Percentiles rank a stretch among this genome's conserved stretches.
These are phyloP conservation scores for Xiphydria camelus DNA, from an alignment of 2,888 invertebrate genomes.

Conservation along the genomic window DNA sequence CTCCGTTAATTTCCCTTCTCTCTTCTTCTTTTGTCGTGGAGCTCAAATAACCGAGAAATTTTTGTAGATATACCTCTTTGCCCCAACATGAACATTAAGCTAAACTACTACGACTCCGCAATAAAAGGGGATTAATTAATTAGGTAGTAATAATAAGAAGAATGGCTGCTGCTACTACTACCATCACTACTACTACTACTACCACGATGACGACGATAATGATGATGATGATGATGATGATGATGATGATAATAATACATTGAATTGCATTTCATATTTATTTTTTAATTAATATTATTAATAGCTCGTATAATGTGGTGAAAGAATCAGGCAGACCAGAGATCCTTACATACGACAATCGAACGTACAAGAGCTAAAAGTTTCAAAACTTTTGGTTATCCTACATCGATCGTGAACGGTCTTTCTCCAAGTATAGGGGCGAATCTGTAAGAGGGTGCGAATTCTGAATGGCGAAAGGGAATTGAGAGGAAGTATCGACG, in stretches of 20 bases:
- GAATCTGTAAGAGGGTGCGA: too few relatives aligned
- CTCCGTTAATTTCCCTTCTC: neutral
- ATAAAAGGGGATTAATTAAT: slow-evolving; percentile 7
- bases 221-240: too few relatives aligned
- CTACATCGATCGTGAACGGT: too few relatives aligned
- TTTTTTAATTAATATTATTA: slow-evolving; percentile 47
- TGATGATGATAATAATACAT: slow-evolving; percentile 24
- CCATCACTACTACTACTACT: too few relatives aligned
- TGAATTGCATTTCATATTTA: slow-evolving; percentile 45
- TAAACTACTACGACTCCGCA: slow-evolving; percentile 1
- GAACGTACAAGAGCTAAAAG: neutral
- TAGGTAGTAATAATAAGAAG: slow-evolving; percentile 15
- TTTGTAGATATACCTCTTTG: neutral
- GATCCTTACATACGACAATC: slow-evolving; percentile 23
- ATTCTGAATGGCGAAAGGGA: too few relatives aligned
- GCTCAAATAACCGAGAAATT: neutral
- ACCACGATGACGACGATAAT: too few relatives aligned
- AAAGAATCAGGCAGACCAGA: slow-evolving; percentile 46
- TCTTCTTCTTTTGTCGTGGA: neutral
- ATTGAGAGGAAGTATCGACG: too few relatives aligned
- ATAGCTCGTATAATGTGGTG: slow-evolving; percentile 44
- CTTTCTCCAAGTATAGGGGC: too few relatives aligned
- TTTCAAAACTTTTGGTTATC: slow-evolving; percentile 5
- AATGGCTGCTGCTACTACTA: too few relatives aligned
- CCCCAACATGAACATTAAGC: neutral